Evolutionary conservation across 1,140 invertebrate genomes (phyloP), one percentile per base, ranked within the genome.

Genomic region (Spodoptera litura): DNA sequence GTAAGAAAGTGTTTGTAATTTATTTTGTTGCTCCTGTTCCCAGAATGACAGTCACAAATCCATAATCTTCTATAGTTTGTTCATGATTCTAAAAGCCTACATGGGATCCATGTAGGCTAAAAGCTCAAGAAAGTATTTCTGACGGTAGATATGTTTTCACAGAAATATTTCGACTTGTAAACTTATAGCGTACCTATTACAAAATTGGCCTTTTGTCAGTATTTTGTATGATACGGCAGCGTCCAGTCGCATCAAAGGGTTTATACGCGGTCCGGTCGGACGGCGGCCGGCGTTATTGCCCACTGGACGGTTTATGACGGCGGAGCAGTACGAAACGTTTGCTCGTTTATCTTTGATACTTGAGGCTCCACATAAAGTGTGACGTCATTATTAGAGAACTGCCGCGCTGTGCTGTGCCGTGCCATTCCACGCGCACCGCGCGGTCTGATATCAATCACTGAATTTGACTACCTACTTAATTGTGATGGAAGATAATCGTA

Each of bases 291-390:
- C 61, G 20, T 70, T 75, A 75, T 75, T 64, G 73, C 59, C 58
- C 59, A 52, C 25, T 20, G 49, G 25, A 11, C 73, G 27, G 38
- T 75, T 75, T 51, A 51, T 53, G 73, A 75, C 73, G 58, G 52
- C 58, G 31, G 6, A 51, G 44, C 68, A 6, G 31, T 38, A 56
- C 68, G 13, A 35, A 71, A 71, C 68, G 52, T 56, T 71, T 35
- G 68, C 49, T 66, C 66, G 49, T 70, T 70, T 70, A 70, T 70
- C 66, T 70, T 52, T 51, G 66, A 70, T 70, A 70, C 66, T 70
- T 53, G 66, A 70, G 66, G 49, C 62, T 8, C 9, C 20, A 51
- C 64, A 25, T 70, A 27, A 31, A 52, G 11, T 11, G 49, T 53
- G 49, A 53, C 66, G 49, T 70, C 66, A 70, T 53, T 31, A 70